These are phyloP conservation scores for Luperina nickerlii DNA, from an alignment of 2,888 invertebrate species.

Conservation along the genomic window DNA sequence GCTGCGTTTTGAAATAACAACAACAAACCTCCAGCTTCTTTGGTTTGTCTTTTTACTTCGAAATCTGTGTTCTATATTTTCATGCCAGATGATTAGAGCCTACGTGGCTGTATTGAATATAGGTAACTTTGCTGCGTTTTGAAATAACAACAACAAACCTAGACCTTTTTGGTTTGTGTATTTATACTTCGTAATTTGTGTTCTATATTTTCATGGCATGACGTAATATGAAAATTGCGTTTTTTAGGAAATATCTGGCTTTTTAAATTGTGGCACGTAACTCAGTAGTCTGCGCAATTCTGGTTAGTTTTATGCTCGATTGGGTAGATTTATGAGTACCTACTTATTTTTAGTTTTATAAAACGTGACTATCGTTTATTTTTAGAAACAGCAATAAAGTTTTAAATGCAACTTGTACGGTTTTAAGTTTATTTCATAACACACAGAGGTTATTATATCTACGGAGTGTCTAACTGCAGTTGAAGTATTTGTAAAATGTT, in stretches of 20 bases:
- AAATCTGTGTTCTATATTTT: constrained; percentile 30
- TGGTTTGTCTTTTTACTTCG: constrained; percentile 9
- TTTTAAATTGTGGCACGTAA: constrained; percentile 47
- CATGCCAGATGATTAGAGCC: background rate
- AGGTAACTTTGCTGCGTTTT: constrained; percentile 31
- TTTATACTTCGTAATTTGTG: constrained; percentile 26
- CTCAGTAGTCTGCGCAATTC: constrained; percentile 38
- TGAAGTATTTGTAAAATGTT: constrained; percentile 6
- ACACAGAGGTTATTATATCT: background rate
- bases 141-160: constrained; percentile 36
- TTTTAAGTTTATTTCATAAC: background rate
- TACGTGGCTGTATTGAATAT: constrained; percentile 35
- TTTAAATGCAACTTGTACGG: background rate
- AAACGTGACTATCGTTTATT: constrained; percentile 11
- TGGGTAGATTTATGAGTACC: constrained; percentile 26
- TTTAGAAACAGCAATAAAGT: constrained; percentile 13
- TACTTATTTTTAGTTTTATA: constrained; percentile 18
- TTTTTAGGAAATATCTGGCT: constrained; percentile 37
- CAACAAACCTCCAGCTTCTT: constrained; percentile 15
- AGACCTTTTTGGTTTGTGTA: background rate
- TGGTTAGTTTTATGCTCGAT: constrained; percentile 47
- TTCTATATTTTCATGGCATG: constrained; percentile 24
- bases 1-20: constrained; percentile 37
- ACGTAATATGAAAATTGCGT: constrained; percentile 30
- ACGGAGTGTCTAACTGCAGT: background rate